Base-by-base conservation (phyloP, 2,797 vertebrate species). In the Lithobates pipiens region DNA sequence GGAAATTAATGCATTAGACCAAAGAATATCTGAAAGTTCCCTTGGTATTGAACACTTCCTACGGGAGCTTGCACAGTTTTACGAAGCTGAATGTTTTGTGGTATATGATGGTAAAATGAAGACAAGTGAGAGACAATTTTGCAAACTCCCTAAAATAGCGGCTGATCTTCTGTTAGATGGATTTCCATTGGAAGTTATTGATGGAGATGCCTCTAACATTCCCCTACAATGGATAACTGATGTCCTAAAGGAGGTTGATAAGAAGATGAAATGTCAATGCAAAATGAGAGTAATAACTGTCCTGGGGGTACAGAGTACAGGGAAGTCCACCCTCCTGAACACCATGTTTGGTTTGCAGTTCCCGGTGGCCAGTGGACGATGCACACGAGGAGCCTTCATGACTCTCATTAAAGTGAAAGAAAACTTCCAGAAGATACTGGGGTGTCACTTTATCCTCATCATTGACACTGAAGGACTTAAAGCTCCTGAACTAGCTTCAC, bases 151-250 rank as follows among this genome's bases (percentile, higher is more conserved):
- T 0, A 90, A 89, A 42, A 42, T 96, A 44, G 75, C 75, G 0
- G 75, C 75, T 77, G 75, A 77, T 77, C 50, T 77, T 4, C 75
- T 77, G 15, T 16, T 77, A 16, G 75, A 77, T 36, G 75, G 75
- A 15, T 77, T 77, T 54, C 75, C 75, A 21, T 50, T 46, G 65
- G 63, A 46, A 36, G 25, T 80, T 13, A 69, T 80, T 3, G 63
- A 96, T 42, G 95, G 96, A 73, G 95, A 63, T 86, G 94, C 94
- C 1, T 93, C 94, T 65, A 93, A 93, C 63, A 90, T 96, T 15
- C 94, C 96, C 0, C 61, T 92, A 3, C 90, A 77, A 25, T 97
- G 95, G 96, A 84, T 96, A 36, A 89, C 90, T 0, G 93, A 91
- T 50, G 93, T 96, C 73, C 90, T 96, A 75, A 92, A 88, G 57